Conservation (phyloP, 2,113 vertebrate genomes). For the Myiopsitta monachus region DNA sequence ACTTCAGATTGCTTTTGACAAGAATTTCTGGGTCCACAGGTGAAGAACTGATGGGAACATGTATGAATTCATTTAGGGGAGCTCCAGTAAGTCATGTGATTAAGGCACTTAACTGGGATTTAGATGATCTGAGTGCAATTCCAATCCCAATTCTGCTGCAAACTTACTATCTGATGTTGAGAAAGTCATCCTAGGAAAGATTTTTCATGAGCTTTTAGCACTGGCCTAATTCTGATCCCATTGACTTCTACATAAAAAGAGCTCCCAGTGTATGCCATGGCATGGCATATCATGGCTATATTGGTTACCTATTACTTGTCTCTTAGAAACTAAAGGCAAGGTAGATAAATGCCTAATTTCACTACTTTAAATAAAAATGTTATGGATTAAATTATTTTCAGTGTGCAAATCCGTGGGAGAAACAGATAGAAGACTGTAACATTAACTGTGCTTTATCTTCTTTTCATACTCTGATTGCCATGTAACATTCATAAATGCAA, state of each 20-base stretch:
- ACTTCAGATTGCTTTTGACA: neutral
- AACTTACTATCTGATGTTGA: neutral
- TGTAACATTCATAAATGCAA: constrained; percentile 45
- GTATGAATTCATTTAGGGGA: constrained; percentile 17
- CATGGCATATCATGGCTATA: neutral
- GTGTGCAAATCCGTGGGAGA: neutral
- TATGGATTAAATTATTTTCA: neutral
- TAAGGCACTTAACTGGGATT: constrained; percentile 30
- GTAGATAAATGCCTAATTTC: neutral
- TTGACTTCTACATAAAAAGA: constrained; percentile 39
- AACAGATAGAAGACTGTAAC: neutral
- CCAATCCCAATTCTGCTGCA: neutral
- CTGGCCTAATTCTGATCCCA: neutral
- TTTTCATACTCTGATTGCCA: neutral
- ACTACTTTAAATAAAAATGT: neutral
- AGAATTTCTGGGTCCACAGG: constrained; percentile 10
- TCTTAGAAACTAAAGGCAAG: neutral
- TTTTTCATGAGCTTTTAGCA: constrained; percentile 4
- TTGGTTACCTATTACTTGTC: neutral
- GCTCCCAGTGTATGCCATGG: neutral
- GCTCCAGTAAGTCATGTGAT: constrained; percentile 53
- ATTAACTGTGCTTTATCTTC: neutral
- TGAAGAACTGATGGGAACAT: constrained; percentile 52
- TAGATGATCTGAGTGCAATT: neutral
- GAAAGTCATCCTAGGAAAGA: neutral